phyloP scores from a whole-genome alignment of 2,888 invertebrate species.

The Mythimna ferrago region DNA sequence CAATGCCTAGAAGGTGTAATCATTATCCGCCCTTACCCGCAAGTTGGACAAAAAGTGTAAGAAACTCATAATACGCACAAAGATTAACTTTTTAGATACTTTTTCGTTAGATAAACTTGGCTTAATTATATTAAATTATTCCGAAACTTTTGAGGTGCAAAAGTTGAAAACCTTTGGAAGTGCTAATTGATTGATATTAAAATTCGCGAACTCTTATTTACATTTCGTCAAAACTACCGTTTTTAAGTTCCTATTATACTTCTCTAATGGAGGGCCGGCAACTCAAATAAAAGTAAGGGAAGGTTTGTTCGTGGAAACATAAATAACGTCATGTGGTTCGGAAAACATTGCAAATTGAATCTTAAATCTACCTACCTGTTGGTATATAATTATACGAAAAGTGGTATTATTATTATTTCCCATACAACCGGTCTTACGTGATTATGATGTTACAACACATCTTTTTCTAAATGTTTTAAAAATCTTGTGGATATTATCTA shows the following conservation, averaged over 20 bases:
- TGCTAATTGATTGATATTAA: constrained; percentile 84
- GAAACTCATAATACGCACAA: constrained; percentile 73
- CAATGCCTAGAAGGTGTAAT: constrained; percentile 55
- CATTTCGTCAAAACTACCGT: constrained; percentile 48
- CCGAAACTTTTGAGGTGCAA: constrained; percentile 75
- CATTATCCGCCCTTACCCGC: constrained; percentile 48
- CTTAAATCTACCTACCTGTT: constrained; percentile 15
- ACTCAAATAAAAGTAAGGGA: not conserved
- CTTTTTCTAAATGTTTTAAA: too few species aligned
- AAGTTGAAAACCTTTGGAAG: constrained; percentile 73
- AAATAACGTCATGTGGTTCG: constrained; percentile 49
- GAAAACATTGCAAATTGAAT: constrained; percentile 33
- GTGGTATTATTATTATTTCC: too few species aligned
- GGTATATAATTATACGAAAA: not conserved
- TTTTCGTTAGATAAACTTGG: constrained; percentile 81
- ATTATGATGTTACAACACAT: too few species aligned
- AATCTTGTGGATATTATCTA: too few species aligned
- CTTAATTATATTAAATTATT: constrained; percentile 86
- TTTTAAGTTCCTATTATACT: constrained; percentile 35
- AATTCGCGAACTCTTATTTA: constrained; percentile 68
- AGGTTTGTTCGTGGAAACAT: constrained; percentile 49
- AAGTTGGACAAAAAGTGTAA: constrained; percentile 59
- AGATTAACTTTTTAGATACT: constrained; percentile 81
- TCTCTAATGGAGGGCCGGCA: constrained; percentile 30
- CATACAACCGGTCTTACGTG: too few species aligned